Evolutionary conservation across 2,888 invertebrate species (phyloP), one percentile per base, ranked within the genome.

Genomic region (Agrilus biguttatus): DNA sequence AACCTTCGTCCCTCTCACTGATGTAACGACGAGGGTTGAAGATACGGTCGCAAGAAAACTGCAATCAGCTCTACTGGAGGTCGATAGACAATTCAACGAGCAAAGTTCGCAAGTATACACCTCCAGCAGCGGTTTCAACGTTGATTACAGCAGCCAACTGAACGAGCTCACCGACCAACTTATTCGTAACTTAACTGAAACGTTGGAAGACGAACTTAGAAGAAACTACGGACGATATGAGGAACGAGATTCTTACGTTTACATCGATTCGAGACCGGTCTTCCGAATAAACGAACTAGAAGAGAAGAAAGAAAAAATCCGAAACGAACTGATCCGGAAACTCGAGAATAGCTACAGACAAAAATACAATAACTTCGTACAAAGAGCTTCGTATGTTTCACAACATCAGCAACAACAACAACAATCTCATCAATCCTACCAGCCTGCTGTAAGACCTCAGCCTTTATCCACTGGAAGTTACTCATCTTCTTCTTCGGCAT

Each of bases 221-320:
- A 53, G 50, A 28, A 54, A 57, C 23, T 65, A 63, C 44, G 64
- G 64, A 4, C 53, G 45, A n/a, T 63, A 64, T 50, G 48, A 55
- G 19, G 48, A 54, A 44, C 52, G 53, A 36, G 55, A 58, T 39
- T 53, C 55, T 47, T 62, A 59, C 39, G 56, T 52, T 33, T 47
- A 54, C 10, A 51, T 55, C 14, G 54, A 53, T n/a, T 50, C 48
- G 8, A 54, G 60, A 21, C 57, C 55, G 38, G 63, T 62, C 45
- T 65, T 63, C 48, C 55, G 56, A 42, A 39, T 52, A 12, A 55
- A 53, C 14, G 65, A 63, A 48, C 55, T 63, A 37, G 57, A 59
- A 21, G 58, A 52, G 43, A 52, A 60, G 37, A 59, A 55, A 41
- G 48, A 54, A 37, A 61, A 63, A 48, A 55, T 63, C 17, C 59